phyloP scores from a whole-genome alignment of 1,140 invertebrate species.

The Homarus americanus region DNA sequence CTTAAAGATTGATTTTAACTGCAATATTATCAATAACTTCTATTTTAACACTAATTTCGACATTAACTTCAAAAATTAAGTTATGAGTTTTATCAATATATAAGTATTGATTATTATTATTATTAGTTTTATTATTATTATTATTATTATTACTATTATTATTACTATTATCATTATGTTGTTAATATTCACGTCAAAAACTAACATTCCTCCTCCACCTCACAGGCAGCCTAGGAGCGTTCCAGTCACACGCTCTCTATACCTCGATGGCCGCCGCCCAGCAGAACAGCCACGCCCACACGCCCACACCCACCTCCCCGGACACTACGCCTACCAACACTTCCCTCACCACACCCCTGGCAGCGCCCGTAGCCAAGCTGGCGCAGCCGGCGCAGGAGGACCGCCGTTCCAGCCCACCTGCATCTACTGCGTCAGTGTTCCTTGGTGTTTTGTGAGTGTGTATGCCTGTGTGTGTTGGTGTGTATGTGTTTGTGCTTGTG shows the following conservation, averaged over 20 bases:
- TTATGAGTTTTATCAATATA: too few relatives aligned
- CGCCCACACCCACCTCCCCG: slow-evolving; percentile 48
- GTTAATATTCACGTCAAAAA: too few relatives aligned
- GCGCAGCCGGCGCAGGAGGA: slow-evolving; percentile 44
- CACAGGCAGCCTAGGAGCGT: slow-evolving; percentile 61
- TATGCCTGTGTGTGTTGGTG: slow-evolving; percentile 28
- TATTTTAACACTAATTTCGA: too few relatives aligned
- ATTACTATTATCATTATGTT: too few relatives aligned
- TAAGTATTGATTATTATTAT: too few relatives aligned
- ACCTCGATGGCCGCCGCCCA: slow-evolving; percentile 63
- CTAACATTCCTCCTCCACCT: too few relatives aligned
- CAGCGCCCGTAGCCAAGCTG: slow-evolving; percentile 60
- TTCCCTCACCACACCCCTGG: slow-evolving; percentile 48
- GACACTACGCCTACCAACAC: slow-evolving; percentile 50
- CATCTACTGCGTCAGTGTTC: neutral
- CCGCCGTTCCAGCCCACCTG: slow-evolving; percentile 25
- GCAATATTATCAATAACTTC: too few relatives aligned
- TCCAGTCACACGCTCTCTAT: slow-evolving; percentile 70
- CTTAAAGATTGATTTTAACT: too few relatives aligned
- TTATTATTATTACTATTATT: too few relatives aligned
- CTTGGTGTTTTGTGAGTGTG: neutral
- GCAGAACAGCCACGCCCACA: slow-evolving; percentile 54
- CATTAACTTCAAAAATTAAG: too few relatives aligned
- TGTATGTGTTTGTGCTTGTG: neutral
- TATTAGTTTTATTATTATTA: too few relatives aligned